These are phyloP conservation scores for Eupelmus urozonus DNA, from an alignment of 2,888 invertebrate species.

Conservation along the genomic window DNA sequence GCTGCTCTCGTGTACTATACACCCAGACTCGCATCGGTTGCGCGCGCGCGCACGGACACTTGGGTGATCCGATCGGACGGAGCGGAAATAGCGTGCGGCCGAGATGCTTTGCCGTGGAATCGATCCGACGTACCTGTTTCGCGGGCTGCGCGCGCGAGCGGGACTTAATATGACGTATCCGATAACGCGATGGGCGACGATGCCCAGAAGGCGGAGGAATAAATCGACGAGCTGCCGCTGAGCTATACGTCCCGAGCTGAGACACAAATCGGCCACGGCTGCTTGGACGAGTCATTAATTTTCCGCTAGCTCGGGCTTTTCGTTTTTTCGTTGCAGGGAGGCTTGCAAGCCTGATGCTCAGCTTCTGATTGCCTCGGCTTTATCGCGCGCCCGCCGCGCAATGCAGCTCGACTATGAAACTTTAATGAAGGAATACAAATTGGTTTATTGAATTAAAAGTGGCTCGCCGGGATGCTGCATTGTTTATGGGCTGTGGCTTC, in stretches of 20 bases:
- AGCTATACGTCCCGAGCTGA: too few species aligned
- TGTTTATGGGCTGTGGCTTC: too few species aligned
- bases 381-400: too few species aligned
- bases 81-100: slow-evolving; percentile 41
- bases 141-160: slow-evolving; percentile 28
- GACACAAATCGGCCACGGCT: too few species aligned
- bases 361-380: too few species aligned
- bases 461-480: too few species aligned
- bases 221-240: slow-evolving; percentile 1
- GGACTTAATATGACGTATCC: slow-evolving; percentile 63
- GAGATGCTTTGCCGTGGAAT: slow-evolving; percentile 30
- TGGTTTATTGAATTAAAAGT: neutral
- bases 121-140: slow-evolving; percentile 48
- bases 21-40: too few species aligned
- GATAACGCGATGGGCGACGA: slow-evolving; percentile 56
- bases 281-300: too few species aligned
- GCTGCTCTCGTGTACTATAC: neutral
- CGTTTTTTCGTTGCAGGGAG: too few species aligned
- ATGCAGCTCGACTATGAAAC: neutral
- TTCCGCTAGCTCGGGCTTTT: too few species aligned
- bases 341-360: too few species aligned
- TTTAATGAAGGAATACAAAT: neutral
- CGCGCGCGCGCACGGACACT: neutral
- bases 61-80: slow-evolving; percentile 49
- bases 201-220: slow-evolving; percentile 1